Percentiles rank a stretch among this genome's conserved stretches.
These are phyloP conservation scores for Vanacampus margaritifer DNA, from an alignment of 2,113 vertebrate genomes.

Conservation along the genomic window DNA sequence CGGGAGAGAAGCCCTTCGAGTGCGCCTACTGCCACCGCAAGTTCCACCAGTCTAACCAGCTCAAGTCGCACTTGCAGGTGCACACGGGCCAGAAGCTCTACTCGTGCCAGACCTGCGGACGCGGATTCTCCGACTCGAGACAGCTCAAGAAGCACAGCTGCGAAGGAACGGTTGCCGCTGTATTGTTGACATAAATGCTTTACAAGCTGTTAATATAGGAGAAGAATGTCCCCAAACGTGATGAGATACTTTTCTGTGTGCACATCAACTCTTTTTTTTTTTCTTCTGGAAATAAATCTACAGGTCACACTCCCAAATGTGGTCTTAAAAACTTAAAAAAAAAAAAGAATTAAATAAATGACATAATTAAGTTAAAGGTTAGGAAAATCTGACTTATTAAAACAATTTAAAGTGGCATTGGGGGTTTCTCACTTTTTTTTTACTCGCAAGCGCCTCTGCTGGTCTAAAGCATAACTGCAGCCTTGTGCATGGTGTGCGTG, in stretches of 20 bases:
- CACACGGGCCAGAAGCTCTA: slow-evolving; percentile 68
- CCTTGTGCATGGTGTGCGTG: too few relatives aligned
- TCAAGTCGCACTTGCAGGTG: slow-evolving; percentile 67
- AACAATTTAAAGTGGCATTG: too few relatives aligned
- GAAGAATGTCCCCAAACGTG: background rate
- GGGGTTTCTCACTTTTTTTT: too few relatives aligned
- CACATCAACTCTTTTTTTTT: background rate
- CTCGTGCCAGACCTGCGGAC: slow-evolving; percentile 59
- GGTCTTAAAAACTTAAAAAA: background rate
- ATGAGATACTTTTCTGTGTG: background rate
- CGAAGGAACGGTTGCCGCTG: slow-evolving; percentile 1
- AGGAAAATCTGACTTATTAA: too few relatives aligned
- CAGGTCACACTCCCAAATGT: background rate
- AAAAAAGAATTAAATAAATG: background rate
- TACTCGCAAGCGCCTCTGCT: too few relatives aligned
- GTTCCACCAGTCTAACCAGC: slow-evolving; percentile 68
- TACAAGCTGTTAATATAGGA: background rate
- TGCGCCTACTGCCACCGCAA: slow-evolving; percentile 54
- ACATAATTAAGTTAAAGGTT: background rate
- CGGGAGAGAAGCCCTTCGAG: slow-evolving; percentile 59
- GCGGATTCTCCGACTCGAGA: slow-evolving; percentile 63
- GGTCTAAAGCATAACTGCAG: too few relatives aligned
- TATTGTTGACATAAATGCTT: background rate
- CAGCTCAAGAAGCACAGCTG: slow-evolving; percentile 71
- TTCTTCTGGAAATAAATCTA: background rate